Evolutionary conservation across 2,888 invertebrate genomes (phyloP).

Genomic region (Phaonia tiefii): DNA sequence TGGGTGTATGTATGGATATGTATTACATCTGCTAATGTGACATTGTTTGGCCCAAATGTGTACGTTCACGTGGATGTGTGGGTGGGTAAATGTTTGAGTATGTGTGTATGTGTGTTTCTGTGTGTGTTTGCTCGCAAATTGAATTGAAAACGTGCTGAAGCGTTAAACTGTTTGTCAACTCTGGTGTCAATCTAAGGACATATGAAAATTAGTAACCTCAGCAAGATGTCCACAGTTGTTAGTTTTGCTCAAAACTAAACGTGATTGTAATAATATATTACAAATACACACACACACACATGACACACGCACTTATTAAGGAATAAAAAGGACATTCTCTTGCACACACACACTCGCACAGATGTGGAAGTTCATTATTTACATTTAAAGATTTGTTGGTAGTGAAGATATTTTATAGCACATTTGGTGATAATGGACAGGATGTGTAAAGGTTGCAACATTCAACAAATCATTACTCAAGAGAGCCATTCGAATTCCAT

Average conservation of each 20-base stretch:
- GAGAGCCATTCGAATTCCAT: no score
- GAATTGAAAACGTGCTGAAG: conserved; percentile 80
- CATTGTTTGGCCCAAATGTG: conserved; percentile 49
- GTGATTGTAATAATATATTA: conserved; percentile 62
- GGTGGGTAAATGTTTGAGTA: background rate
- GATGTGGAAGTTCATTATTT: no score
- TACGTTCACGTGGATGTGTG: conserved; percentile 4
- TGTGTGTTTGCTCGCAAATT: conserved; percentile 71
- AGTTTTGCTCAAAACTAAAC: conserved; percentile 55
- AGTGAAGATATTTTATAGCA: no score
- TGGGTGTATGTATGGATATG: background rate
- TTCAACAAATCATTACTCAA: no score
- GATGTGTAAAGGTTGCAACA: no score
- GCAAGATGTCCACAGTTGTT: conserved; percentile 74
- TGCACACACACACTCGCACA: background rate
- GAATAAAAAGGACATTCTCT: conserved; percentile 5
- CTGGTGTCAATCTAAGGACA: conserved; percentile 76
- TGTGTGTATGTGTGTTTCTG: background rate
- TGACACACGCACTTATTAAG: background rate
- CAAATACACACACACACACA: background rate
- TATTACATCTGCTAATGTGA: conserved; percentile 59
- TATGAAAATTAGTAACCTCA: conserved; percentile 75
- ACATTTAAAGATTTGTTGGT: no score
- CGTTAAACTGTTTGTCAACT: conserved; percentile 81
- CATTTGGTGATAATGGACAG: no score